Conservation (phyloP, 1,140 invertebrate species). For the Helicorthomorpha holstii region DNA sequence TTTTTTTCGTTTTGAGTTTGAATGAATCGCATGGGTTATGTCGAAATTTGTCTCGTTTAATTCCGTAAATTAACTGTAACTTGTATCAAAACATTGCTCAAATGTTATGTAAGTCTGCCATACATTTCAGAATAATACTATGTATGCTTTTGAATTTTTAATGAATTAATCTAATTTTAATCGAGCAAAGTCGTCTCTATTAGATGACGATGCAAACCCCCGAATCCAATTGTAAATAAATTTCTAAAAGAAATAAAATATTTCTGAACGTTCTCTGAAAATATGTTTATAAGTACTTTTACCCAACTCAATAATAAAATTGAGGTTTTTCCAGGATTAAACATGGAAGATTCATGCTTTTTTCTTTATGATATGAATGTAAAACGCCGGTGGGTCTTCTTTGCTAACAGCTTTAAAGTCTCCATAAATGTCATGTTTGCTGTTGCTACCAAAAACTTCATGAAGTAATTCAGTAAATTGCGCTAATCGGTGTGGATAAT, state of each 20-base stretch:
- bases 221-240: neutral
- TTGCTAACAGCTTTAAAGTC: constrained; percentile 56
- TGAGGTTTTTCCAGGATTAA: neutral
- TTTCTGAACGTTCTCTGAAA: neutral
- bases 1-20: too few relatives aligned
- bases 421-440: constrained; percentile 50
- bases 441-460: constrained; percentile 46
- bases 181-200: too few relatives aligned
- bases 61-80: too few relatives aligned
- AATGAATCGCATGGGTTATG: too few relatives aligned
- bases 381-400: constrained; percentile 46
- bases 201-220: neutral
- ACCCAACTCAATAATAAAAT: neutral
- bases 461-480: constrained; percentile 48
- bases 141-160: too few relatives aligned
- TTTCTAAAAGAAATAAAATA: neutral
- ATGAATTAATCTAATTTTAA: too few relatives aligned
- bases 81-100: too few relatives aligned
- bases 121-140: too few relatives aligned
- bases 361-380: constrained; percentile 66
- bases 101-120: too few relatives aligned
- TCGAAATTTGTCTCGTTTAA: too few relatives aligned
- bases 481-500: constrained; percentile 60
- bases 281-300: neutral
- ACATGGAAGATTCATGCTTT: neutral